Evolutionary conservation across 2,888 invertebrate genomes (phyloP), one percentile per base, ranked within the genome.

Genomic region (Cremastinae sp.): DNA sequence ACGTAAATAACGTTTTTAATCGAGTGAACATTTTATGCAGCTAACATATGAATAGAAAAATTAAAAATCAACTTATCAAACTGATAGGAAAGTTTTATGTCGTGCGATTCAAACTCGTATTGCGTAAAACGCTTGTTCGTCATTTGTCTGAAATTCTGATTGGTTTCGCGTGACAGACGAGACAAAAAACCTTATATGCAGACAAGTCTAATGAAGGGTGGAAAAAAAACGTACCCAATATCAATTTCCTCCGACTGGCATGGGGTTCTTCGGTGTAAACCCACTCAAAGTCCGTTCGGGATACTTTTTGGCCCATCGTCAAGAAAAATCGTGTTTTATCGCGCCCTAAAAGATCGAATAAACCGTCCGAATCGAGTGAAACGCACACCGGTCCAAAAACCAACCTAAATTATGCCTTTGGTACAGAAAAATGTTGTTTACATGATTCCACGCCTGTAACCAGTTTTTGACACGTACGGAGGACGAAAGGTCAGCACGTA

Each of bases 281-380:
- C 99, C 99, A 99, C 90, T 99, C 98, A 88, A 98, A 99, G 91
- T 99, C 98, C 0, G 93, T 95, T 85, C 97, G 93, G 18, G 98
- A 97, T 53, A 98, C 98, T 86, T 93, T 94, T 82, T 97, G 97
- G 75, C 99, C 99, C 99, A 99, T 99, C 84, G 87, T 91, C 51
- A 43, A 45, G 58, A 12, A 16, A 51, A 49, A 45, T 14, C 9
- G 28, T 64, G 43, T 18, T 49, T 64, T 28, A 14, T n/a, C 10
- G 34, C 10, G 54, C 20, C 47, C 14, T 4, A 16, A 65, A 5
- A 22, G 22, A n/a, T n/a, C 14, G 16, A 68, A 0, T 3, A 49
- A 38, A n/a, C 28, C 51, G 4, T 3, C 0, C 4, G 20, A 47
- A 22, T 1, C 22, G 51, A 12, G 28, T 9, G n/a, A 47, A 49